phyloP scores from a whole-genome alignment of 1,140 invertebrate genomes.

The Sinonovacula constricta region DNA sequence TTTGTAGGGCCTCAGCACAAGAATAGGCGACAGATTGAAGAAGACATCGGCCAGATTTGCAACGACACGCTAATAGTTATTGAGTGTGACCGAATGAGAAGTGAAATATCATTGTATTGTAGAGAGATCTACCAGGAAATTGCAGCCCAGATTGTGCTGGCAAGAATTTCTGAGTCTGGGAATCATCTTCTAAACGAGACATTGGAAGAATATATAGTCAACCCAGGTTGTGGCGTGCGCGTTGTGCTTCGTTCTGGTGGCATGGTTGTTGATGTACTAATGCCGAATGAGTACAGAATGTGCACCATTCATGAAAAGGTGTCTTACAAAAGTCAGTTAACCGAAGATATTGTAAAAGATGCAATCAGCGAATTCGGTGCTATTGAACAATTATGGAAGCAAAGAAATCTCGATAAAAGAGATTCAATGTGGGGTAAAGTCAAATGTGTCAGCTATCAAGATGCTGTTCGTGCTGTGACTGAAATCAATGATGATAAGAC shows the following conservation, averaged over 20 bases:
- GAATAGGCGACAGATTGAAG: constrained; percentile 57
- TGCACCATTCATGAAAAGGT: constrained; percentile 43
- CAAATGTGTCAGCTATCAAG: constrained; percentile 50
- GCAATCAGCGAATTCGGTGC: constrained; percentile 7
- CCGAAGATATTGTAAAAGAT: constrained; percentile 4
- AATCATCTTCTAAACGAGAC: constrained; percentile 41
- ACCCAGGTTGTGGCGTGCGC: constrained; percentile 12
- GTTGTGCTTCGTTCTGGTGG: constrained; percentile 53
- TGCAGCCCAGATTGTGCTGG: constrained; percentile 5
- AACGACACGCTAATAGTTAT: constrained; percentile 52
- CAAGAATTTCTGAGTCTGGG: constrained; percentile 20
- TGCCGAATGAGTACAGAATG: constrained; percentile 56
- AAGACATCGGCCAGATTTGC: constrained; percentile 21
- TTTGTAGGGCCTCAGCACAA: constrained; percentile 63
- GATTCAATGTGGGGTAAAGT: constrained; percentile 60
- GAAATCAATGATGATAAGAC: constrained; percentile 18
- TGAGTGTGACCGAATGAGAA: constrained; percentile 58
- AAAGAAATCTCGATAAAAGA: constrained; percentile 17
- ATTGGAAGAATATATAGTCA: constrained; percentile 45
- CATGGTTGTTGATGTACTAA: constrained; percentile 38
- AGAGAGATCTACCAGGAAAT: constrained; percentile 1
- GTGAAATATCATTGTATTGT: constrained; percentile 59
- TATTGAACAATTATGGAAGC: constrained; percentile 17
- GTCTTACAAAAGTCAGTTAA: constrained; percentile 2
- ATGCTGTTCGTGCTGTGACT: constrained; percentile 57